Percentiles rank a stretch among this genome's conserved stretches.
phyloP scores from a whole-genome alignment of 2,113 vertebrate species.

The Setophaga coronata region DNA sequence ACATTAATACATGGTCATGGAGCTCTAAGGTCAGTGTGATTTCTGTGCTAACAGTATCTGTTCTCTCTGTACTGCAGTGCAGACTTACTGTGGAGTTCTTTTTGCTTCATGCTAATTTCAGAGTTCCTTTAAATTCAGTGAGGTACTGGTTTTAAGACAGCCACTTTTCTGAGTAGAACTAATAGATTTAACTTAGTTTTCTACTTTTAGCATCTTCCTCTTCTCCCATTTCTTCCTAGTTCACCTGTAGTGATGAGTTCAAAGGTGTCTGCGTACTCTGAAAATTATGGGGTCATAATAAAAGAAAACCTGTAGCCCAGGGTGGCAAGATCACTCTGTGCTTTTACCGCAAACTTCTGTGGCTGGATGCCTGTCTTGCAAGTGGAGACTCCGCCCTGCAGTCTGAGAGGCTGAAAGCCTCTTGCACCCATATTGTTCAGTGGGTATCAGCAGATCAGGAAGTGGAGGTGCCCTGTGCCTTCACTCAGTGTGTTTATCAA shows the following conservation, averaged over 20 bases:
- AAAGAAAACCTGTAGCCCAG: neutral
- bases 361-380: neutral
- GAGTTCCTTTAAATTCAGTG: neutral
- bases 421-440: accelerated
- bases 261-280: neutral
- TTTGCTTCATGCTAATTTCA: neutral
- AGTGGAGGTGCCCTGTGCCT: neutral
- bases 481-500: neutral
- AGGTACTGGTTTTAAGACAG: neutral
- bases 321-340: neutral
- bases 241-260: neutral
- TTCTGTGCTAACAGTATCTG: neutral
- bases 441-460: neutral
- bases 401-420: neutral
- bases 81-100: neutral
- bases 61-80: neutral
- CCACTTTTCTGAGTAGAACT: neutral
- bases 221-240: neutral
- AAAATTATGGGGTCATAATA: accelerated
- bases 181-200: neutral
- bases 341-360: neutral
- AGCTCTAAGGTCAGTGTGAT: neutral
- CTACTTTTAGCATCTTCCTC: neutral
- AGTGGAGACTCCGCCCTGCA: neutral
- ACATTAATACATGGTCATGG: neutral